These are phyloP conservation scores for Hapalemur alaotrensis DNA, from an alignment of 2,797 vertebrate genomes.

Conservation along the genomic window DNA sequence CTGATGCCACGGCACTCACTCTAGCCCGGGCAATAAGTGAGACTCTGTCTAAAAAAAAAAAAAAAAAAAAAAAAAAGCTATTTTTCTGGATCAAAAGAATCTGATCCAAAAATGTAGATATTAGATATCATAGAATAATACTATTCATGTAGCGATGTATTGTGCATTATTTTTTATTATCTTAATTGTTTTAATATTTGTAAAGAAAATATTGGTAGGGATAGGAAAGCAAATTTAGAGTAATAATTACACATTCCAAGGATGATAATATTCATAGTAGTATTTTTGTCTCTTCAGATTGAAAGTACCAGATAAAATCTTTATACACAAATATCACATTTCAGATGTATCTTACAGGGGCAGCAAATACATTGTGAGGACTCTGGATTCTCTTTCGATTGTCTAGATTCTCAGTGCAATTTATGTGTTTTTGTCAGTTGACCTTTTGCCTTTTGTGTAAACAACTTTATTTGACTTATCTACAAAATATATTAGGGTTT, in stretches of 20 bases:
- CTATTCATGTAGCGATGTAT: neutral
- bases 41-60: too few relatives aligned
- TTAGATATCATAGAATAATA: neutral
- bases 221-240: neutral
- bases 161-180: neutral
- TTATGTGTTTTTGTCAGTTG: neutral
- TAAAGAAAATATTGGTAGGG: neutral
- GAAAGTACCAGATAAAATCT: neutral
- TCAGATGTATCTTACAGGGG: neutral
- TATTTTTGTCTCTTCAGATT: neutral
- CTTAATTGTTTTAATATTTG: neutral
- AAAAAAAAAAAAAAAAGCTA: too few relatives aligned
- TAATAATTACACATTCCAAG: neutral
- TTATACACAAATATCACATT: neutral
- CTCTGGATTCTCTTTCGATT: neutral
- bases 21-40: too few relatives aligned
- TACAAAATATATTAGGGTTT: slow-evolving; percentile 33
- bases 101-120: neutral
- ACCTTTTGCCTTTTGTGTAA: neutral
- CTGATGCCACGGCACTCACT: too few relatives aligned
- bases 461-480: neutral
- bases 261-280: neutral
- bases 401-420: neutral
- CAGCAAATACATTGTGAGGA: neutral
- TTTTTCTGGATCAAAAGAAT: slow-evolving; percentile 1